Conservation (phyloP, 2,113 vertebrate species). For the Scomber scombrus region DNA sequence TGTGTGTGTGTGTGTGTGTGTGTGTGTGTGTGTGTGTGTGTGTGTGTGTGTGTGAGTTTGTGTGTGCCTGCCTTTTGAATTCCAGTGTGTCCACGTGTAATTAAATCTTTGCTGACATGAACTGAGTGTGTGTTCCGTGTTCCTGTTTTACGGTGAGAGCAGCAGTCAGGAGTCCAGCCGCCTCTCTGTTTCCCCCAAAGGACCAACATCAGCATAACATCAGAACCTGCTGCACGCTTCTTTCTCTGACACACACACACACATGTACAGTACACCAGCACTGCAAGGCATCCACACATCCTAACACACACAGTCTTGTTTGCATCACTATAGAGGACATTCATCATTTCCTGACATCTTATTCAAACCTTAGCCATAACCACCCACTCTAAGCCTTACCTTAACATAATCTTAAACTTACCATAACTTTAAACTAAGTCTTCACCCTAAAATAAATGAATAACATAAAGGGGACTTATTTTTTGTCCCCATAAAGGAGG, state of each 20-base stretch:
- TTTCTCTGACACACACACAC: constrained; percentile 19
- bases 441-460: too few relatives aligned
- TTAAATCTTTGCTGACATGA: constrained; percentile 79
- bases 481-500: too few relatives aligned
- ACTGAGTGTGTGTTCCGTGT: constrained; percentile 71
- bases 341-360: too few relatives aligned
- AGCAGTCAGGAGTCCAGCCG: constrained; percentile 65
- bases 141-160: constrained; percentile 70
- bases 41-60: constrained; percentile 39
- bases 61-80: constrained; percentile 43
- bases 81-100: constrained; percentile 71
- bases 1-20: constrained; percentile 23
- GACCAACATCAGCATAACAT: constrained; percentile 74
- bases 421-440: too few relatives aligned
- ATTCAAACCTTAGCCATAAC: too few relatives aligned
- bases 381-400: too few relatives aligned
- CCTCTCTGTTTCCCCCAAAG: constrained; percentile 59
- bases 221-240: constrained; percentile 57
- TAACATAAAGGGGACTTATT: too few relatives aligned
- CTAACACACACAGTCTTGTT: neutral
- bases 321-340: too few relatives aligned
- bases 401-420: too few relatives aligned
- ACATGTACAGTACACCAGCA: constrained; percentile 4
- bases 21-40: constrained; percentile 45
- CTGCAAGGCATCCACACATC: constrained; percentile 31